phyloP scores from a whole-genome alignment of 2,113 vertebrate genomes.

The Pseudorhombus dupliciocellatus region DNA sequence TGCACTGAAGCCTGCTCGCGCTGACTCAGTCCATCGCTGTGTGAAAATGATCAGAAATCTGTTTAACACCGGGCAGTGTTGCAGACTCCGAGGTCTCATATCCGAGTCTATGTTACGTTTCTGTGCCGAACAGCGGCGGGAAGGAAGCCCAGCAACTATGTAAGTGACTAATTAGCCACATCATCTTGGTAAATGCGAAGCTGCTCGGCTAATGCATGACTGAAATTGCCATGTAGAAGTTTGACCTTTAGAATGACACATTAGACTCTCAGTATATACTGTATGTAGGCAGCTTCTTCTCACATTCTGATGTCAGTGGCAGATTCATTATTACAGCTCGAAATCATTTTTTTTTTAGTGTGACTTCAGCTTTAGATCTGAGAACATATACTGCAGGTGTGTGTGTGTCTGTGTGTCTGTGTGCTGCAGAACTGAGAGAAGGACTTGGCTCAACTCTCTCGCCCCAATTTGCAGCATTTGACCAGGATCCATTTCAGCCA shows the following conservation, averaged over 20 bases:
- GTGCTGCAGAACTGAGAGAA: conserved; percentile 14
- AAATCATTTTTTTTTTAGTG: too few relatives aligned
- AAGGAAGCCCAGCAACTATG: background rate
- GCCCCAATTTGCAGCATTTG: conserved; percentile 15
- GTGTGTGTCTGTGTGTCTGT: conserved; percentile 6
- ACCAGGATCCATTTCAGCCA: conserved; percentile 57
- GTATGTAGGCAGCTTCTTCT: conserved; percentile 42
- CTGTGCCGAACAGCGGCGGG: background rate
- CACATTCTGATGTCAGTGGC: conserved; percentile 26
- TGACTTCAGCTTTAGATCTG: too few relatives aligned
- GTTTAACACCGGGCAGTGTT: background rate
- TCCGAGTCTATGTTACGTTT: conserved; percentile 1
- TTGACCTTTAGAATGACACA: conserved; percentile 63
- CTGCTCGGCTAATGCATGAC: conserved; percentile 49
- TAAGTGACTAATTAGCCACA: conserved; percentile 47
- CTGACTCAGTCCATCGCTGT: background rate
- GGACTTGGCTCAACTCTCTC: conserved; percentile 47
- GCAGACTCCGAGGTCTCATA: background rate
- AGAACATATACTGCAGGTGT: conserved; percentile 9
- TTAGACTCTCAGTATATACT: conserved; percentile 34
- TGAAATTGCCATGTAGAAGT: conserved; percentile 44
- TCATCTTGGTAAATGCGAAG: conserved; percentile 45
- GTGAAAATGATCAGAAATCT: background rate
- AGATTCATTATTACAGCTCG: conserved; percentile 47
- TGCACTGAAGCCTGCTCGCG: background rate